Evolutionary conservation across 1,140 invertebrate genomes (phyloP), one percentile per base, ranked within the genome.

Genomic region (Parapsyche elsis): DNA sequence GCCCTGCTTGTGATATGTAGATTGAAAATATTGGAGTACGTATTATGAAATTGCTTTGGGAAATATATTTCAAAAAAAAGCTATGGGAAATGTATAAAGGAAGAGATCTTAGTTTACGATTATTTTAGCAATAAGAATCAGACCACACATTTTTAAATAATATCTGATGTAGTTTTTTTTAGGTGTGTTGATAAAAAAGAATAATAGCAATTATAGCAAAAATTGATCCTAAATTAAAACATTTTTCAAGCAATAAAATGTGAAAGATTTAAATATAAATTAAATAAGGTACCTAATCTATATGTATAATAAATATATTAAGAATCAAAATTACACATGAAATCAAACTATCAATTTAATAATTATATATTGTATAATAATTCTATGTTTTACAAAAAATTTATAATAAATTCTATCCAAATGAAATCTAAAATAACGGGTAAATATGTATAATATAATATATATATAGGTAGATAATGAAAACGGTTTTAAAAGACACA

Each of bases 301-400:
- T 53, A 30, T 67, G 10, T 26, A 61, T 61, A 61, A 61, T 61
- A 61, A 21, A 61, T 61, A n/a, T n/a, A 67, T 23, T 12, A 67
- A 67, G 19, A 26, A 30, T 67, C 24, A 21, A 67, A 67, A 67
- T 67, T 67, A 67, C 64, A 67, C 64, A 67, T 23, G 64, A 67
- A 67, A 24, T 67, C 64, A 23, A 67, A 26, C 64, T 67, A 67
- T 67, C 21, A 26, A 67, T 67, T 67, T 26, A 67, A 67, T 26
- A 67, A 53, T 16, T 14, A 23, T 64, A 64, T 67, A 9, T 67
- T 26, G 12, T 67, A 67, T 23, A 67, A 67, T 23, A 67, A 67
- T 61, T 9, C 57, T 61, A 61, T 61, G 16, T 61, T n/a, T 61
- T 67, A 67, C 64, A 67, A 67, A 67, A 10, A 61, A 67, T 19